These are phyloP conservation scores for Buteo buteo DNA, from an alignment of 2,113 vertebrate genomes.

Conservation along the genomic window DNA sequence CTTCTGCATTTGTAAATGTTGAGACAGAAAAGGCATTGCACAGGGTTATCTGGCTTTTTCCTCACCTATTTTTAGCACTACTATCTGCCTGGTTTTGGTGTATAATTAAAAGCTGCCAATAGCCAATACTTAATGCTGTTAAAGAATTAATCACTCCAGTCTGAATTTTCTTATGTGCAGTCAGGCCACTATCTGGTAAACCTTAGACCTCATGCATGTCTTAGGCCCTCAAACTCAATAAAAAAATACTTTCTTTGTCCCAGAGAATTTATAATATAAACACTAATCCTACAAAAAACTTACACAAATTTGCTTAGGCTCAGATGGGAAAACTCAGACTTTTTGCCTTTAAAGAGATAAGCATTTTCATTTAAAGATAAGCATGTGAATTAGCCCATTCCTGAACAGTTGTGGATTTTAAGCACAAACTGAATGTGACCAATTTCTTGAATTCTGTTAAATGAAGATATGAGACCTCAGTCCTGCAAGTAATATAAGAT, in stretches of 20 bases:
- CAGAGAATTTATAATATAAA: background rate
- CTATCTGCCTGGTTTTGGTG: background rate
- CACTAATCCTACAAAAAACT: background rate
- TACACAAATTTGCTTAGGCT: background rate
- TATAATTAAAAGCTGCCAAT: background rate
- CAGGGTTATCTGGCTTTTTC: background rate
- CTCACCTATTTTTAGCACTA: background rate
- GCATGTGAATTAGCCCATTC: background rate
- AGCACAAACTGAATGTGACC: background rate
- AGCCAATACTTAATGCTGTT: background rate
- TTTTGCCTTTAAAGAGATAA: background rate
- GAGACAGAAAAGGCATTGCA: background rate
- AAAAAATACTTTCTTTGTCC: background rate
- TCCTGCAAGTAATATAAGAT: background rate
- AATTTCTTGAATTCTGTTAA: background rate
- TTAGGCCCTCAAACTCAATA: background rate
- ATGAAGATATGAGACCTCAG: background rate
- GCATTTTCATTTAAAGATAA: background rate
- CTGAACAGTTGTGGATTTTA: background rate
- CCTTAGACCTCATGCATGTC: background rate
- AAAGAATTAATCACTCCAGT: background rate
- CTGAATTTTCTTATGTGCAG: background rate
- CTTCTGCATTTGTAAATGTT: background rate
- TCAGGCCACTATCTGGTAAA: background rate
- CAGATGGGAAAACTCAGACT: background rate